Evolutionary conservation across 1,140 invertebrate species (phyloP).

Genomic region (Eubasilissa regina): DNA sequence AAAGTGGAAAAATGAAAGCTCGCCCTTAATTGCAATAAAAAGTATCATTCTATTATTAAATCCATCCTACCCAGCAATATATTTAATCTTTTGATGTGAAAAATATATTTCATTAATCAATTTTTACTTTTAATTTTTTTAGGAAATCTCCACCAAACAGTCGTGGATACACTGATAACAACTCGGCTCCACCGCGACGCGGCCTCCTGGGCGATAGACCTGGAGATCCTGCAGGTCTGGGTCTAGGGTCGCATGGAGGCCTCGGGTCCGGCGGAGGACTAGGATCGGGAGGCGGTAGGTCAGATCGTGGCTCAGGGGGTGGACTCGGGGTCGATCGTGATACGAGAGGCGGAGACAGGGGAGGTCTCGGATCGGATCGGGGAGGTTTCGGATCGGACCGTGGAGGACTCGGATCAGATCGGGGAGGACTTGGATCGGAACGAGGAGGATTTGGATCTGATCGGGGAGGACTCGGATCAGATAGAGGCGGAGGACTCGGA

Average conservation of each 20-base stretch:
- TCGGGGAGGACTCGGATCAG: slow-evolving; percentile 6
- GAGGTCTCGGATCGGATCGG: background rate
- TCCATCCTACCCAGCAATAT: no score
- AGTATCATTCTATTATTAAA: no score
- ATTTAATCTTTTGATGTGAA: no score
- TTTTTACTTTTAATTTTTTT: background rate
- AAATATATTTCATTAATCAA: no score
- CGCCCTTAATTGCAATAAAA: no score
- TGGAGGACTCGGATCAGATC: background rate
- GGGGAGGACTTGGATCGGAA: background rate
- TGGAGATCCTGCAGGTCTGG: background rate
- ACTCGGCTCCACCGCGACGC: slow-evolving; percentile 12
- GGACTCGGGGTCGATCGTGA: slow-evolving; percentile 1
- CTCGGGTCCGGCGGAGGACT: background rate
- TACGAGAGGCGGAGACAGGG: background rate
- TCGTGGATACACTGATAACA: background rate
- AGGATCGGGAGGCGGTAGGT: background rate
- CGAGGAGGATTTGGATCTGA: background rate
- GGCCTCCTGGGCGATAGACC: slow-evolving; percentile 43
- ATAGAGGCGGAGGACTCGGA: background rate
- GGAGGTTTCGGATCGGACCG: background rate
- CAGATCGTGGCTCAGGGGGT: background rate
- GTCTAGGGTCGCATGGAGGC: background rate
- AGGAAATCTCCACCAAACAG: slow-evolving; percentile 24
- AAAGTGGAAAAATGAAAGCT: no score